Evolutionary conservation across 2,888 invertebrate genomes (phyloP).

Genomic region (Drosophila kambysellisi): DNA sequence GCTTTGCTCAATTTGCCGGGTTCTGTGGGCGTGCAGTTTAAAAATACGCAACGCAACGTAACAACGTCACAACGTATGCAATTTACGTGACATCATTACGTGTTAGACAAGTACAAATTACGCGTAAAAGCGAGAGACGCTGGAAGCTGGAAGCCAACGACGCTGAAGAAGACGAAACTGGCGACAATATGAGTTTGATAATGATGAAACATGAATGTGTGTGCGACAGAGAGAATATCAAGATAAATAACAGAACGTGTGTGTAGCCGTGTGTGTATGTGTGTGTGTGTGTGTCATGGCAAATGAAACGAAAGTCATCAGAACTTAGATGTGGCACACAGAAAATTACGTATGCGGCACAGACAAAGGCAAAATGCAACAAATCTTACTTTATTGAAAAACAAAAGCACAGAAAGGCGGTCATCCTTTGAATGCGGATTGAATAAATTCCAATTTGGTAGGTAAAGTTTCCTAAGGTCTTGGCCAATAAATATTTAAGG

Average conservation of each 20-base stretch:
- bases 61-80: conserved; percentile 77
- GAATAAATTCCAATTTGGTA: too few relatives aligned
- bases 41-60: conserved; percentile 69
- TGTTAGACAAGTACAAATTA: conserved; percentile 83
- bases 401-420: conserved; percentile 2
- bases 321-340: conserved; percentile 61
- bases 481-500: neutral
- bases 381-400: conserved; percentile 20
- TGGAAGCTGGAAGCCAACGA: conserved; percentile 4
- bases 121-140: conserved; percentile 49
- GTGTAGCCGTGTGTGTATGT: conserved; percentile 22
- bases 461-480: neutral
- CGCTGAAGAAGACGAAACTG: conserved; percentile 46
- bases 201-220: conserved; percentile 75
- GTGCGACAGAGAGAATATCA: conserved; percentile 56
- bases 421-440: conserved; percentile 12
- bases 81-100: conserved; percentile 83
- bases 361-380: conserved; percentile 55
- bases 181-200: conserved; percentile 80
- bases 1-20: conserved; percentile 53
- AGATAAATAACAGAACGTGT: conserved; percentile 70
- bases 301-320: conserved; percentile 78
- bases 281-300: conserved; percentile 42
- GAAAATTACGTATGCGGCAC: conserved; percentile 68
- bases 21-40: conserved; percentile 48